phyloP scores from a whole-genome alignment of 2,113 vertebrate species.

The Myiozetetes cayanensis region DNA sequence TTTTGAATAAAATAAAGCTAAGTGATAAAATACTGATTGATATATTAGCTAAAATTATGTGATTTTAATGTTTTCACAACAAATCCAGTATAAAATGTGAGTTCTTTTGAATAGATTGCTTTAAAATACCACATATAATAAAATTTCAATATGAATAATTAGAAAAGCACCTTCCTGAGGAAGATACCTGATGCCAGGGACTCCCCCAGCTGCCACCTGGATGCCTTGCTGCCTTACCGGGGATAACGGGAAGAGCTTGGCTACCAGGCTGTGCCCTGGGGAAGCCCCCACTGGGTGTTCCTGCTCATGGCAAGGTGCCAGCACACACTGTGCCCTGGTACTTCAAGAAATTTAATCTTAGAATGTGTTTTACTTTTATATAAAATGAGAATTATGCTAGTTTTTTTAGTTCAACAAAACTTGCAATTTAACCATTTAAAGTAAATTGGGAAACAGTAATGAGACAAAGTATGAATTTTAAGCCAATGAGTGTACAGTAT shows the following conservation, averaged over 20 bases:
- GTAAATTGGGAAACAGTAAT: not conserved
- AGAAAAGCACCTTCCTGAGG: not conserved
- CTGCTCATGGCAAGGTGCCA: not conserved
- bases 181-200: not conserved
- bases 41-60: not conserved
- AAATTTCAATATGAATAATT: not conserved
- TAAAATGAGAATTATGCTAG: not conserved
- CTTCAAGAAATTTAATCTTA: not conserved
- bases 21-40: not conserved
- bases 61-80: not conserved
- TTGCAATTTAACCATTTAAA: not conserved
- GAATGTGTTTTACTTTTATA: not conserved
- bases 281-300: fast-evolving
- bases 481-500: not conserved
- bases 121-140: not conserved
- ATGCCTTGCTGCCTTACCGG: not conserved
- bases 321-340: fast-evolving
- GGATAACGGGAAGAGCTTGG: not conserved
- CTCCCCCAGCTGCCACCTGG: not conserved
- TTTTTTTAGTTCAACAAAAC: not conserved
- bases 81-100: not conserved
- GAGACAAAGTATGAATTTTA: not conserved
- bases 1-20: not conserved
- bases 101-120: not conserved
- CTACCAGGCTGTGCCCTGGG: not conserved